Base-by-base conservation (phyloP, 2,797 vertebrate species). In the Mus minutoides region DNA sequence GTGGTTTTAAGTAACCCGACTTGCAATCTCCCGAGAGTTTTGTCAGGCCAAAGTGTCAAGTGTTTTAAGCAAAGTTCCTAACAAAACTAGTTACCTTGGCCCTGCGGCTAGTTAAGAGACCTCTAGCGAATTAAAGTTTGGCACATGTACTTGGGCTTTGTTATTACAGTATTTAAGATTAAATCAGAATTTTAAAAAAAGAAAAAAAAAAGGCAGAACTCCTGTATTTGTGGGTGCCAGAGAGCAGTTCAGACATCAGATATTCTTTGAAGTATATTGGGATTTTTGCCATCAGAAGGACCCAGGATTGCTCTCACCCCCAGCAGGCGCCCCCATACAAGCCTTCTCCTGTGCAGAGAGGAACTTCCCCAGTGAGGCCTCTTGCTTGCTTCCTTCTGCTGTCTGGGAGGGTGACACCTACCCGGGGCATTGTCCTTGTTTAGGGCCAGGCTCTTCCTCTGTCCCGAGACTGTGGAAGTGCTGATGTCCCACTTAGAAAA, bases 401-500 rank as follows among this genome's bases (percentile, higher is more conserved):
- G 2, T 26, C 71, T 46, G 34, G 21, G 24, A 60, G 14, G 6
- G 34, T 37, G 17, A 69, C 12, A 1, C 40, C 75, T 21, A 1
- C 17, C 58, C 5, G 1, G 52, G 58, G 10, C 22, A 0, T 21
- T 4, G 43, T 60, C 31, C n/a, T 19, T 7, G 12, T 79, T 69
- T 17, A 73, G 52, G 37, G 52, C 62, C 62, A 16, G 9, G 19
- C 79, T 86, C 58, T 76, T 76, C 62, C 56, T 87, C 75, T 29
- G 4, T 80, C 49, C 52, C 49, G 43, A 64, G 86, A 90, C n/a
- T 71, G 10, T 58, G 85, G 16, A 94, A 94, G 84, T 83, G 6
- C 56, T 52, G 46, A 56, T 56, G 83, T 90, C 90, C 88, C 83
- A 46, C 62, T 69, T 0, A 67, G 94, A 31, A 75, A 87, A 92